phyloP scores from a whole-genome alignment of 2,113 vertebrate genomes.

The Takifugu bimaculatus region DNA sequence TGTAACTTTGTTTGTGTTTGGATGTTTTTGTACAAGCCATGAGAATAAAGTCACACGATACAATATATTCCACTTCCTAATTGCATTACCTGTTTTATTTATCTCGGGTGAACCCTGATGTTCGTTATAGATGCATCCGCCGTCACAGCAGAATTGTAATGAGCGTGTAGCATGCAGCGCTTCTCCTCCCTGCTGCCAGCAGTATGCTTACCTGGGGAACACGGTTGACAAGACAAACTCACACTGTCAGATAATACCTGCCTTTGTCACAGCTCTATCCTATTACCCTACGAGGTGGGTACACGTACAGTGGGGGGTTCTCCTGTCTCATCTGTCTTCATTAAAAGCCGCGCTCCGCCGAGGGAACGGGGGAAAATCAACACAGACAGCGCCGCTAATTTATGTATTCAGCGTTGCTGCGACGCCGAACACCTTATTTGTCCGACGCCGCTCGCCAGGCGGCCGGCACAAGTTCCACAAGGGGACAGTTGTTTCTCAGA shows the following conservation, averaged over 20 bases:
- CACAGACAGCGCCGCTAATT: constrained; percentile 72
- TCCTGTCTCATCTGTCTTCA: constrained; percentile 73
- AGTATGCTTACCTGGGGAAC: constrained; percentile 53
- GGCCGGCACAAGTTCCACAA: constrained; percentile 35
- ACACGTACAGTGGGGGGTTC: constrained; percentile 58
- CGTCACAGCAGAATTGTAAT: constrained; percentile 51
- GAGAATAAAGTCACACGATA: constrained; percentile 50
- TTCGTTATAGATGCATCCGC: constrained; percentile 39
- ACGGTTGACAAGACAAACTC: constrained; percentile 56
- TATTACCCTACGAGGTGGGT: constrained; percentile 57
- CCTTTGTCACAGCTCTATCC: constrained; percentile 64
- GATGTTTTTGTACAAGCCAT: constrained; percentile 39
- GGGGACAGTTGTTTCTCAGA: constrained; percentile 66
- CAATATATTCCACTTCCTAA: constrained; percentile 30
- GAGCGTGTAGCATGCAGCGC: constrained; percentile 33
- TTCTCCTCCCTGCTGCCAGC: constrained; percentile 49
- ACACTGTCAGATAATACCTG: constrained; percentile 62
- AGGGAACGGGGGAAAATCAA: constrained; percentile 70
- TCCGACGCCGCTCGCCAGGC: constrained; percentile 20
- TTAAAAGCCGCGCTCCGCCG: constrained; percentile 64
- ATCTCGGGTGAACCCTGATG: constrained; percentile 28
- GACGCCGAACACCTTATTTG: constrained; percentile 64
- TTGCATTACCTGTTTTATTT: constrained; percentile 42
- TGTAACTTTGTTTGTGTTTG: constrained; percentile 10
- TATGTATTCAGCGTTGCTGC: constrained; percentile 71